These are phyloP conservation scores for Anthopleura xanthogrammica DNA, from an alignment of 92 coral and sea anemone species.

Conservation along the genomic window DNA sequence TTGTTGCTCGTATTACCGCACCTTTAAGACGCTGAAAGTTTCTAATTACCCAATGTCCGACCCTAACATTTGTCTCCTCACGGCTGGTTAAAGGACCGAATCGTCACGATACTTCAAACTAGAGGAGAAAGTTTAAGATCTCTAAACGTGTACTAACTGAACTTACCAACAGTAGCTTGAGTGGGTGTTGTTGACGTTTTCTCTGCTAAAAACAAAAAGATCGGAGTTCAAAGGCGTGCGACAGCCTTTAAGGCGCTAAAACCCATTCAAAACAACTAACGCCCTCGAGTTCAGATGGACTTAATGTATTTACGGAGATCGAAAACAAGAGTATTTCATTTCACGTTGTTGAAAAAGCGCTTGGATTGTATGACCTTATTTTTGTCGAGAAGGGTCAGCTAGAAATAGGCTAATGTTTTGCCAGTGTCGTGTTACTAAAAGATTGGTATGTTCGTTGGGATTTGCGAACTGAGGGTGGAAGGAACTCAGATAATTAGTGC, in stretches of 20 bases:
- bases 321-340: background rate
- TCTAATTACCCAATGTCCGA: too few relatives aligned
- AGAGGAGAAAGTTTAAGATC: background rate
- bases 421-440: background rate
- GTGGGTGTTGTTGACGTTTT: conserved; percentile 1
- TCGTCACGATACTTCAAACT: background rate
- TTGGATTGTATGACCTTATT: background rate
- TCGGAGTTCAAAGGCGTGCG: background rate
- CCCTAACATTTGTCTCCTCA: too few relatives aligned
- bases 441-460: background rate
- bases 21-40: too few relatives aligned
- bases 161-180: conserved; percentile 32
- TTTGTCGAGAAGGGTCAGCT: background rate
- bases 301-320: background rate
- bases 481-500: too few relatives aligned
- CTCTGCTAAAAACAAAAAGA: background rate
- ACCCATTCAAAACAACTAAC: background rate
- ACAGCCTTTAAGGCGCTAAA: background rate
- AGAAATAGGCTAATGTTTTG: background rate
- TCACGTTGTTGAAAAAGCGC: background rate
- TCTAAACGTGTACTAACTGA: background rate
- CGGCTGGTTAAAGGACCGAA: background rate
- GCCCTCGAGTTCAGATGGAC: background rate
- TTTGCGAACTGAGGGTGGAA: background rate
- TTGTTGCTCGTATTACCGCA: too few relatives aligned